phyloP scores from a whole-genome alignment of 2,797 vertebrate genomes.

The Neoniphon sammara region DNA sequence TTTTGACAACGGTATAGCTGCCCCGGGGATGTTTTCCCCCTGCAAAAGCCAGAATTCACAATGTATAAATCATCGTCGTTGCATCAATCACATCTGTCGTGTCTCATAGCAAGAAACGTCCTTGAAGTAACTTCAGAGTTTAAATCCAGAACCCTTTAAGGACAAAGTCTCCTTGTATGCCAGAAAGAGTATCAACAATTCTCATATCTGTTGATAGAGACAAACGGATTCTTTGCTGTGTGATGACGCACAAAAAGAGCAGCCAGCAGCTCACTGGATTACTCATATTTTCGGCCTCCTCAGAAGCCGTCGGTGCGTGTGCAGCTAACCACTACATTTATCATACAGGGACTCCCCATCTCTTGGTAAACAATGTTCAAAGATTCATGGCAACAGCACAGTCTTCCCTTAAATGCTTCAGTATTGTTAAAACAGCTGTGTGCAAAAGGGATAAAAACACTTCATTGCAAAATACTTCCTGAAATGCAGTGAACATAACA shows the following conservation, averaged over 20 bases:
- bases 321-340: no score
- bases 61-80: slow-evolving; percentile 9
- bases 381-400: no score
- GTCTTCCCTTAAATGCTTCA: no score
- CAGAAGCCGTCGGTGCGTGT: no score
- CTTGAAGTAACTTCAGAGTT: not conserved
- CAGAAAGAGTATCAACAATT: not conserved
- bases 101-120: slow-evolving; percentile 1
- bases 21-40: slow-evolving; percentile 14
- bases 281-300: no score
- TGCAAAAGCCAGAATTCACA: slow-evolving; percentile 1
- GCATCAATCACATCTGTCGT: slow-evolving; percentile 10
- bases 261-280: no score
- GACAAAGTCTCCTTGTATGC: not conserved
- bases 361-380: no score
- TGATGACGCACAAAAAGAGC: not conserved
- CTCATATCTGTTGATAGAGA: not conserved
- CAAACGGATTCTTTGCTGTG: not conserved
- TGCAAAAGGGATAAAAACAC: no score
- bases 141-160: not conserved
- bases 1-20: not conserved
- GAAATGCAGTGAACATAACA: no score
- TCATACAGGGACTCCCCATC: no score
- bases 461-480: no score
- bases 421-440: no score